phyloP scores from a whole-genome alignment of 2,113 vertebrate genomes.

The Emberiza fucata region DNA sequence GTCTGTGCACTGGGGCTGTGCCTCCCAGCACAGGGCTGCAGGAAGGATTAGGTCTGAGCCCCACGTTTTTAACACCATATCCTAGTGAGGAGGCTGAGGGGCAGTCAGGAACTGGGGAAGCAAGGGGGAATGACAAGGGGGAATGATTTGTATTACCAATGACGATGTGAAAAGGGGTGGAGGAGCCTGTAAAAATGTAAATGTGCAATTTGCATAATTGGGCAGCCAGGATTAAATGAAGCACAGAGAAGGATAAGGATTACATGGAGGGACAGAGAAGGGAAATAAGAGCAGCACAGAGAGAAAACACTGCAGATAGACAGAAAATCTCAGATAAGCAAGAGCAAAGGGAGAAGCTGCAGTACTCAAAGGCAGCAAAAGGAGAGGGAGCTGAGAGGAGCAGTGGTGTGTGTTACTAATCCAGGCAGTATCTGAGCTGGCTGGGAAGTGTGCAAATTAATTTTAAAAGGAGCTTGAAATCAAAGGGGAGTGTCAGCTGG shows the following conservation, averaged over 20 bases:
- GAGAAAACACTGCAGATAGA: background rate
- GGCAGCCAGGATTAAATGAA: conserved; percentile 48
- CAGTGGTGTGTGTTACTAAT: background rate
- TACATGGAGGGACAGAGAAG: background rate
- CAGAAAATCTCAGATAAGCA: conserved; percentile 31
- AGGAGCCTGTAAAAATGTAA: conserved; percentile 59
- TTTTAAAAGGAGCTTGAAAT: conserved; percentile 49
- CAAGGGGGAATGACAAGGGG: background rate
- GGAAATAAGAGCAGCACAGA: background rate
- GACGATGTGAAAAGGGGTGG: background rate
- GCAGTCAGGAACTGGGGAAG: background rate
- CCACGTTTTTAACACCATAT: rapidly evolving
- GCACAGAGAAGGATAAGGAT: conserved; percentile 19
- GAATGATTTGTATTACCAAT: conserved; percentile 11
- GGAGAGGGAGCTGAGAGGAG: background rate
- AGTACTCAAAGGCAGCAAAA: background rate
- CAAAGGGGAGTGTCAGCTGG: conserved; percentile 29
- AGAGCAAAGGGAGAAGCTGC: background rate
- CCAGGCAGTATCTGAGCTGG: background rate
- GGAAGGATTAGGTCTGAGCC: background rate
- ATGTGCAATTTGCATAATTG: conserved; percentile 58
- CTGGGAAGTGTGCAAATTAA: conserved; percentile 3
- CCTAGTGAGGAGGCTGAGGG: background rate
- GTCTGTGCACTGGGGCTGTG: background rate
- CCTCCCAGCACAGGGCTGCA: background rate